Evolutionary conservation across 1,140 invertebrate species (phyloP), one percentile per base, ranked within the genome.

Genomic region (Maconellicoccus hirsutus): DNA sequence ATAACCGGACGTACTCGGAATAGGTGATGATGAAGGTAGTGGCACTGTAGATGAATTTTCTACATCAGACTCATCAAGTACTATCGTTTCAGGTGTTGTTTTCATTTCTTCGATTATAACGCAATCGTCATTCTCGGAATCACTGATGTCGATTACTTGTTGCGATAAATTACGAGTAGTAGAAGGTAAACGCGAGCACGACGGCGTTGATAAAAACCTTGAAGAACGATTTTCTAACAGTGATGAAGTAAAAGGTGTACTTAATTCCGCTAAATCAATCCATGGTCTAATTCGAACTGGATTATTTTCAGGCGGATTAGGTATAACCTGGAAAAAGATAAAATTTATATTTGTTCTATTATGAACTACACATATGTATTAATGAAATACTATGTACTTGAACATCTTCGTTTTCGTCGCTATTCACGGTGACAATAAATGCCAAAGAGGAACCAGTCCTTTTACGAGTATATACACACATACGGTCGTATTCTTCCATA

Each of bases 401-500:
- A 25, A 66, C 61, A 23, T 66, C 61, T 66, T 66, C 61, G 19
- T 22, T 66, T 14, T 66, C 61, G 16, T 66, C 61, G 25, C 61
- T 12, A 25, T 22, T 22, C 3, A 66, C 61, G 6, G 61, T 66
- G 3, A 66, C 61, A 22, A 66, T 66, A 26, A 66, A 66, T 66
- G 61, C 21, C 25, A 66, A 26, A 2, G 8, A 19, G 4, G 61
- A 66, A 66, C 61, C 61, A 66, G 21, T 66, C 16, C 61, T 66
- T 66, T 26, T 1, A 14, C 10, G 21, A 10, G 66, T 63, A 29
- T 85, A 84, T 59, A 75, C 76, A 66, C 82, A 78, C 73, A 79
- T 73, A 42, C 84, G 79, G 76, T 91, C 88, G 76, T 90, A 91
- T 23, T 87, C 88, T 66, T 86, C 81, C 83, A 96, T 86, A 76